phyloP scores from a whole-genome alignment of 2,113 vertebrate species.

The Xyliphius kryptos region DNA sequence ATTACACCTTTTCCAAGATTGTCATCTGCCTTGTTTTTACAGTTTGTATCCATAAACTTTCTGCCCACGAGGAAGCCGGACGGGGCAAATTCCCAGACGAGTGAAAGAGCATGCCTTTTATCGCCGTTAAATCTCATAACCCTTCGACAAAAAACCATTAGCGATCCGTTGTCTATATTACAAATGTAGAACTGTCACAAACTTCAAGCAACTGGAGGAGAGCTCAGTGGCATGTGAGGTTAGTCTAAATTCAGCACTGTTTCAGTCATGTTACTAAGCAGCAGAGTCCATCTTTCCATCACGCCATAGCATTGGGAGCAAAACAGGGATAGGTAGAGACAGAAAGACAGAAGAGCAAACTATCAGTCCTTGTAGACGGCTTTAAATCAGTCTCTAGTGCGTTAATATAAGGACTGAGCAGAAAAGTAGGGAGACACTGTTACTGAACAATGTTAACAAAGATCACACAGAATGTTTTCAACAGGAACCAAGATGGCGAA shows the following conservation, averaged over 20 bases:
- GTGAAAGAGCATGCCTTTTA: conserved; percentile 35
- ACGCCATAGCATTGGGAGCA: too few relatives aligned
- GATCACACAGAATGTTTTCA: too few relatives aligned
- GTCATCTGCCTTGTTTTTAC: conserved; percentile 61
- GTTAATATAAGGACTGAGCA: neutral
- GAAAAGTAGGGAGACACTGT: too few relatives aligned
- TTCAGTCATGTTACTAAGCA: conserved; percentile 29
- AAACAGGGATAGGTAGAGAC: conserved; percentile 15
- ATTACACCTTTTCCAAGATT: conserved; percentile 64
- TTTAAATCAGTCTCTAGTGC: neutral
- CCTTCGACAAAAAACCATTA: conserved; percentile 33
- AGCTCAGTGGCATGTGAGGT: conserved; percentile 45
- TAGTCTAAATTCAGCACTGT: conserved; percentile 39
- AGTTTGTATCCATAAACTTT: conserved; percentile 45
- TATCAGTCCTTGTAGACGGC: neutral
- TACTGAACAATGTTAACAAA: too few relatives aligned
- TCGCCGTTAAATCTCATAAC: conserved; percentile 29
- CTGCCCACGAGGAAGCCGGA: conserved; percentile 29
- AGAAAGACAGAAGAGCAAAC: conserved; percentile 13
- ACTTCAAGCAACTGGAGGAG: conserved; percentile 23
- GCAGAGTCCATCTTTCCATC: conserved; percentile 22
- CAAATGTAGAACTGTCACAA: conserved; percentile 42
- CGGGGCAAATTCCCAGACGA: conserved; percentile 29
- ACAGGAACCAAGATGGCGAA: too few relatives aligned
- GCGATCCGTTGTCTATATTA: conserved; percentile 38